Percentiles rank a stretch among this genome's conserved stretches.
phyloP scores from a whole-genome alignment of 2,797 vertebrate genomes.

The Acropternis orthonyx region DNA sequence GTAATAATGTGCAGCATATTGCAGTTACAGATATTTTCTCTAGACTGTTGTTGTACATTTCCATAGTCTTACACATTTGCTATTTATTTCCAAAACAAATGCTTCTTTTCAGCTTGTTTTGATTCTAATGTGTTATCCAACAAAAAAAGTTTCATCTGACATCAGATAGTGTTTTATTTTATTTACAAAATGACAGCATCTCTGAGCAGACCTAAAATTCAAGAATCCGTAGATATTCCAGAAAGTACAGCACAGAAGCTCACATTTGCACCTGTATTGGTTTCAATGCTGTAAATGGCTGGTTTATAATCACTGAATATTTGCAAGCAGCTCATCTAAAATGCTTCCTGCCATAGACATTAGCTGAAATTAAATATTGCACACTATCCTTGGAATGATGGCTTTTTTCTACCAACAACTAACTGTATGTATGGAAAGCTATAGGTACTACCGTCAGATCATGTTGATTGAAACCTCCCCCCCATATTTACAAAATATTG shows the following conservation, averaged over 20 bases:
- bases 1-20: constrained; percentile 17
- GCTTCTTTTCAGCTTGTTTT: constrained; percentile 1
- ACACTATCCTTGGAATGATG: not conserved
- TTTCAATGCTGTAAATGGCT: not conserved
- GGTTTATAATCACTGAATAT: constrained; percentile 9
- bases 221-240: not conserved
- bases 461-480: not conserved
- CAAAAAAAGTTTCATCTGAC: not conserved
- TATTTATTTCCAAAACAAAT: constrained; percentile 4
- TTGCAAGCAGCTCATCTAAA: constrained; percentile 12
- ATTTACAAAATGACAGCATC: not conserved
- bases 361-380: not conserved
- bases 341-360: not conserved
- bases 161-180: not conserved
- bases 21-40: constrained; percentile 20
- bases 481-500: not conserved
- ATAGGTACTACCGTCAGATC: not conserved
- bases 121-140: not conserved
- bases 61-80: not conserved
- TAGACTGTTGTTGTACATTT: constrained; percentile 13
- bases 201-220: not conserved
- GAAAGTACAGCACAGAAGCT: not conserved
- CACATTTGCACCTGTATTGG: constrained; percentile 6
- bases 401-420: not conserved
- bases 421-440: not conserved